These are phyloP conservation scores for Macrocentrus cingulum DNA, from an alignment of 1,140 invertebrate genomes.

Conservation along the genomic window DNA sequence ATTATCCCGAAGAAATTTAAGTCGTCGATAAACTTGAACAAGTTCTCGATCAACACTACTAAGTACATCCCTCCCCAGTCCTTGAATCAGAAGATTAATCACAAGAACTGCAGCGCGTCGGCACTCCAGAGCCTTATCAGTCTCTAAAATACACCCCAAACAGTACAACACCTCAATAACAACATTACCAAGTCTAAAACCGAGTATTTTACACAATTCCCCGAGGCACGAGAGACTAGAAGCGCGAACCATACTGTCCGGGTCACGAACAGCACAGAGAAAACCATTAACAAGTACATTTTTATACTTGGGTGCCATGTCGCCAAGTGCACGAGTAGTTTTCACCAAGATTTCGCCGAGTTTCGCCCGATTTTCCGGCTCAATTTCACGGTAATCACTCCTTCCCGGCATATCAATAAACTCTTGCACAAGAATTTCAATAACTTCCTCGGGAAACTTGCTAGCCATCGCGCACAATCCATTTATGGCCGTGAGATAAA, in stretches of 20 bases:
- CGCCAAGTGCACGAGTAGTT: slow-evolving; percentile 71
- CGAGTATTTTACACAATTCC: slow-evolving; percentile 76
- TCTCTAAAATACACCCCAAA: slow-evolving; percentile 67
- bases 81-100: slow-evolving; percentile 70
- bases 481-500: slow-evolving; percentile 79
- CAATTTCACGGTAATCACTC: slow-evolving; percentile 50
- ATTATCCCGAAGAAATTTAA: slow-evolving; percentile 67
- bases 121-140: slow-evolving; percentile 71
- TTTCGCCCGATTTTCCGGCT: slow-evolving; percentile 72
- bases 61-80: slow-evolving; percentile 70
- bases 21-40: slow-evolving; percentile 68
- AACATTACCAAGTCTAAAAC: slow-evolving; percentile 71
- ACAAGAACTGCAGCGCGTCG: slow-evolving; percentile 78
- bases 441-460: slow-evolving; percentile 67
- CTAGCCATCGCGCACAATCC: slow-evolving; percentile 70
- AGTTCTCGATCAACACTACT: slow-evolving; percentile 67
- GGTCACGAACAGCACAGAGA: slow-evolving; percentile 68
- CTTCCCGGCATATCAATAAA: slow-evolving; percentile 57
- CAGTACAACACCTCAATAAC: slow-evolving; percentile 73
- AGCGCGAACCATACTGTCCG: slow-evolving; percentile 74
- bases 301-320: slow-evolving; percentile 73
- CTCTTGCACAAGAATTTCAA: slow-evolving; percentile 68
- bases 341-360: slow-evolving; percentile 81
- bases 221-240: slow-evolving; percentile 84
- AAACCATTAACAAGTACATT: slow-evolving; percentile 73